phyloP scores from a whole-genome alignment of 2,797 vertebrate genomes.

The Macrochelys suwanniensis region DNA sequence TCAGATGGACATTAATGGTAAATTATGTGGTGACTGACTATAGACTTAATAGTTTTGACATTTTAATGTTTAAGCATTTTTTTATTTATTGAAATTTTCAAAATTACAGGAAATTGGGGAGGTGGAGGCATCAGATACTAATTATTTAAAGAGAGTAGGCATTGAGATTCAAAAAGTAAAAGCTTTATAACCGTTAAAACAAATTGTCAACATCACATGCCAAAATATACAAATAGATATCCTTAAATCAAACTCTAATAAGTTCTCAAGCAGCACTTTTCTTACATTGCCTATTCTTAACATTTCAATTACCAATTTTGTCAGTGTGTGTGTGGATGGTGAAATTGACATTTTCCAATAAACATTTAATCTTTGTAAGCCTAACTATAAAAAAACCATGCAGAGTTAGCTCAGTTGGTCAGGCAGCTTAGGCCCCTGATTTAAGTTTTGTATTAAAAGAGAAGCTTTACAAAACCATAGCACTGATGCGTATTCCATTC shows the following conservation, averaged over 20 bases:
- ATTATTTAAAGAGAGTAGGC: not conserved
- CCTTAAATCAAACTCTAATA: not conserved
- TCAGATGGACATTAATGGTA: not conserved
- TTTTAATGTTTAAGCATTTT: not conserved
- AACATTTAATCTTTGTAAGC: not conserved
- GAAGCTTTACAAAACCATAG: not conserved
- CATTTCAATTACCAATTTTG: too few relatives aligned
- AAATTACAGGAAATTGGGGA: not conserved
- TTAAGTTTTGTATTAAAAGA: not conserved
- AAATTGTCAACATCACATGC: not conserved
- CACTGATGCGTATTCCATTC: too few relatives aligned
- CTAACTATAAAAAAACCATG: not conserved
- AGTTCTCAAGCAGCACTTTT: not conserved
- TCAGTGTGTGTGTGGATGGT: not conserved
- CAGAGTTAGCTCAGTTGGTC: not conserved
- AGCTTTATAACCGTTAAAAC: not conserved
- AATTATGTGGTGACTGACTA: not conserved
- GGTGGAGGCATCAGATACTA: not conserved
- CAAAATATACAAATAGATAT: not conserved
- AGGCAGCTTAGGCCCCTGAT: accelerated
- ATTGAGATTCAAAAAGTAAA: not conserved
- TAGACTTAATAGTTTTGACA: not conserved
- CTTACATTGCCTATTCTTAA: not conserved
- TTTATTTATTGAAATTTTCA: not conserved
- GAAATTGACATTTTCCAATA: not conserved